Evolutionary conservation across 2,888 invertebrate genomes (phyloP).

Genomic region (Acrobasis repandana): DNA sequence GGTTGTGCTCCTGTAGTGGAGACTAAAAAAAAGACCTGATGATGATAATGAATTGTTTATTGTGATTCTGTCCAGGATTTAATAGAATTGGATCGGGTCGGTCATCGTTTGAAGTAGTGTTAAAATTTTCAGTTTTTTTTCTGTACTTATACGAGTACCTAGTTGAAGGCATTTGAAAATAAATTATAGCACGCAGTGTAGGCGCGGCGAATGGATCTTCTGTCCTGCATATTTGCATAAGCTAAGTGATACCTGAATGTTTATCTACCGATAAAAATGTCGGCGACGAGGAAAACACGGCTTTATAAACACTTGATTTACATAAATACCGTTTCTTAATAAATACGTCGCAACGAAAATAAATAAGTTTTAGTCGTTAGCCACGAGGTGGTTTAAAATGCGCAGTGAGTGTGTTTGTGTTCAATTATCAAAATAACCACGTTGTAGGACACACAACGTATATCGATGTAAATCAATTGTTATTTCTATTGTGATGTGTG

Average conservation of each 20-base stretch:
- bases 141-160: background rate
- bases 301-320: constrained; percentile 53
- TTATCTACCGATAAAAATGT: constrained; percentile 60
- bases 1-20: too few relatives aligned
- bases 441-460: too few relatives aligned
- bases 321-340: constrained; percentile 45
- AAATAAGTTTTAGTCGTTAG: background rate
- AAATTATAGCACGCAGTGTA: constrained; percentile 42
- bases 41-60: too few relatives aligned
- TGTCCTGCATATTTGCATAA: constrained; percentile 62
- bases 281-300: constrained; percentile 51
- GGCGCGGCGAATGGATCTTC: constrained; percentile 35
- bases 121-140: too few relatives aligned
- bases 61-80: too few relatives aligned
- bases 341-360: constrained; percentile 22
- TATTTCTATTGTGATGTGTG: too few relatives aligned
- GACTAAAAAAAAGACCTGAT: too few relatives aligned
- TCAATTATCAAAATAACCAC: too few relatives aligned
- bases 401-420: background rate
- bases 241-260: constrained; percentile 69
- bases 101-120: too few relatives aligned
- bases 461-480: too few relatives aligned
- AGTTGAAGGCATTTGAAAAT: background rate
- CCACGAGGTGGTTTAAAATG: background rate
- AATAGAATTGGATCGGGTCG: too few relatives aligned